These are phyloP conservation scores for Helicoverpa zea DNA, from an alignment of 1,140 invertebrate species.

Conservation along the genomic window DNA sequence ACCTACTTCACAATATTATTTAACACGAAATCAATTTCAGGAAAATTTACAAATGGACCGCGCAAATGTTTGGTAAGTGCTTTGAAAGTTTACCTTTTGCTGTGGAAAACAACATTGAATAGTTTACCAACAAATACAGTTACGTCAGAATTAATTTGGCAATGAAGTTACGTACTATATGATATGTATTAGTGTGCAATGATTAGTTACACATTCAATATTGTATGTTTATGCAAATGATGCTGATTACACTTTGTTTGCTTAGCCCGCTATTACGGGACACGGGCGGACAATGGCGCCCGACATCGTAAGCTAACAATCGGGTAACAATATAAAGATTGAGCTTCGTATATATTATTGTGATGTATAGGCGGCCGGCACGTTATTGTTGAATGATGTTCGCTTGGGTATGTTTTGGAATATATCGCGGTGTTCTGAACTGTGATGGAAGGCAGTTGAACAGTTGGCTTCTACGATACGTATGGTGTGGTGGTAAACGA, in stretches of 20 bases:
- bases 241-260: slow-evolving; percentile 58
- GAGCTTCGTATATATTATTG: not conserved
- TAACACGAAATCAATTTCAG: not conserved
- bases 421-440: too few relatives aligned
- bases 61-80: not conserved
- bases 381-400: slow-evolving; percentile 6
- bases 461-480: too few relatives aligned
- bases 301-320: slow-evolving; percentile 35
- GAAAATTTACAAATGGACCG: not conserved
- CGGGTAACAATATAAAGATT: slow-evolving; percentile 30
- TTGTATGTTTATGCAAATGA: slow-evolving; percentile 58
- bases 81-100: not conserved
- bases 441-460: too few relatives aligned
- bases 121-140: not conserved
- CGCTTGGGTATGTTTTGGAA: too few relatives aligned
- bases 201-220: slow-evolving; percentile 54
- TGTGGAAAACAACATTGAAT: not conserved
- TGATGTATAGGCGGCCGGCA: not conserved
- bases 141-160: slow-evolving; percentile 4
- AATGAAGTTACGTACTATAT: slow-evolving; percentile 15
- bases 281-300: slow-evolving; percentile 10
- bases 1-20: not conserved
- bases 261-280: slow-evolving; percentile 47
- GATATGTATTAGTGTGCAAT: slow-evolving; percentile 39
- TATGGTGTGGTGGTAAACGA: too few relatives aligned